Conservation (phyloP, 2,113 vertebrate species). For the Neomonachus schauinslandi region DNA sequence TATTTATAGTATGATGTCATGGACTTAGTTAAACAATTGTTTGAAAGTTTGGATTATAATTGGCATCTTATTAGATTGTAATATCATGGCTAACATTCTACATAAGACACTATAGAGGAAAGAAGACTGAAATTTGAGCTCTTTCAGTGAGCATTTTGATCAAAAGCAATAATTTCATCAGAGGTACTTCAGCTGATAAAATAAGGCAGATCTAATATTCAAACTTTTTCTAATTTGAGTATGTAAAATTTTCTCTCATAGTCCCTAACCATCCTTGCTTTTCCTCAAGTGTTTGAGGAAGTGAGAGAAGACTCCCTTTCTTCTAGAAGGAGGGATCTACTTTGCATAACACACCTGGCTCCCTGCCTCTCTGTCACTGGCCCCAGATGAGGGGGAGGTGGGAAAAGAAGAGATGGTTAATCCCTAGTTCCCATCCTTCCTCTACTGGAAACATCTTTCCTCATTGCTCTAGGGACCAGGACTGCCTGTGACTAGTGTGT, state of each 20-base stretch:
- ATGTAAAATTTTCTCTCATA: background rate
- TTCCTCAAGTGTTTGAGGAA: background rate
- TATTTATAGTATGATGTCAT: background rate
- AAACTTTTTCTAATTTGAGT: background rate
- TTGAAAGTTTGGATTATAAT: slow-evolving; percentile 9
- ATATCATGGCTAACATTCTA: background rate
- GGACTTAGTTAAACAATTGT: background rate
- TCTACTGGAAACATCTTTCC: background rate
- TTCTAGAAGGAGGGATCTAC: background rate
- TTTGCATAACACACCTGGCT: background rate
- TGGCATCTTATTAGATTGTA: background rate
- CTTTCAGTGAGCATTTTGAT: background rate
- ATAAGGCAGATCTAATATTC: background rate
- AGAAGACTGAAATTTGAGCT: background rate
- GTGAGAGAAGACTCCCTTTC: background rate
- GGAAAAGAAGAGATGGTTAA: background rate
- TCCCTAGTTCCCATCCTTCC: background rate
- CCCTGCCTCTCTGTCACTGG: background rate
- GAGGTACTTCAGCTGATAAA: background rate
- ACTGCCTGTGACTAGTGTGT: background rate
- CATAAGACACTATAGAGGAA: background rate
- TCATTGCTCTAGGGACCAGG: background rate
- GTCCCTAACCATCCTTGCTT: background rate
- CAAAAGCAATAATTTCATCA: background rate
- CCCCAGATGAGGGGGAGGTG: background rate